A percentile compares a stretch with the other conserved stretches of the same genome.
Conservation (phyloP, 2,888 invertebrate species). For the Lasioglossum lativentre region DNA sequence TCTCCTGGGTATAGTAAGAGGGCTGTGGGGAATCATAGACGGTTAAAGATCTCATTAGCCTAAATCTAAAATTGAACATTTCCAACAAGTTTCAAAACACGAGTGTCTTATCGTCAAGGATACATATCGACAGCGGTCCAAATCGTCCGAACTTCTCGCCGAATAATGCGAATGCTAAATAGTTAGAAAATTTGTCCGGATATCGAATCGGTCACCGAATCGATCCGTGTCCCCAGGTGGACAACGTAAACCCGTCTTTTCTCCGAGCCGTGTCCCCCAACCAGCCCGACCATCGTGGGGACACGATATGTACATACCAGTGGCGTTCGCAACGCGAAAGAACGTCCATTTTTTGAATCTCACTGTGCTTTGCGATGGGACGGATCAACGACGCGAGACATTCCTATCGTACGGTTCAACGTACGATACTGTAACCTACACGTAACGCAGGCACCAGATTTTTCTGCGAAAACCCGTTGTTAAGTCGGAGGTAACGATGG, state of each 20-base stretch:
- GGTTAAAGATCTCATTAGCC: too few species aligned
- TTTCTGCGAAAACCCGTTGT: slow-evolving; percentile 22
- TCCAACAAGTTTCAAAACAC: too few species aligned
- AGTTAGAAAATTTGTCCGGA: too few species aligned
- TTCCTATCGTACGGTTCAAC: slow-evolving; percentile 48
- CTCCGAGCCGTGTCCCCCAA: neutral
- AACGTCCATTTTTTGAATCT: slow-evolving; percentile 40
- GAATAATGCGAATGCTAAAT: neutral
- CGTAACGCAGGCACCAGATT: slow-evolving; percentile 41
- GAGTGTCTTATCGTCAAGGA: too few species aligned
- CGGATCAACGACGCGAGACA: slow-evolving; percentile 30
- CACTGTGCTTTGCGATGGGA: neutral
- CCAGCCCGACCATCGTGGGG: neutral
- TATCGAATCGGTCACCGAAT: neutral
- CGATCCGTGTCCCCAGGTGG: neutral
- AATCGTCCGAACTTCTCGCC: too few species aligned
- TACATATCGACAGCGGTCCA: too few species aligned
- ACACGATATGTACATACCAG: too few species aligned
- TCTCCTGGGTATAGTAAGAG: too few species aligned
- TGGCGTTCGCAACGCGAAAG: neutral
- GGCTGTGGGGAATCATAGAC: too few species aligned
- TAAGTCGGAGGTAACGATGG: slow-evolving; percentile 3
- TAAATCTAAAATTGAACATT: too few species aligned
- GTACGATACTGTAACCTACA: slow-evolving; percentile 26
- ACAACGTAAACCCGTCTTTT: neutral